Evolutionary conservation across 2,113 vertebrate species (phyloP).

Genomic region (Hirundichthys speculiger): DNA sequence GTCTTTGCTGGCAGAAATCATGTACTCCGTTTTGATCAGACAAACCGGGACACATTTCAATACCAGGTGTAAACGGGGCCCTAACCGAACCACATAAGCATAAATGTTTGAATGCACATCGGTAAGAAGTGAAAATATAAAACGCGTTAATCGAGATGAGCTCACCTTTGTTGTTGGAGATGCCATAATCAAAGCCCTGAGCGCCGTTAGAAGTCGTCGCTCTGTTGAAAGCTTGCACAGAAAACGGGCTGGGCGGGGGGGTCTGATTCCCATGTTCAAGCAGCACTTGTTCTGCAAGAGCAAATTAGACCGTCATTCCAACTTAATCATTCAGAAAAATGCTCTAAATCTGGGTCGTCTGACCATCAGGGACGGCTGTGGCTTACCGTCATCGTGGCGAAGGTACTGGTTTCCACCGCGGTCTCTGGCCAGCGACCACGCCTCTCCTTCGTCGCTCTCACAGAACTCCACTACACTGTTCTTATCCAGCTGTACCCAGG

Average conservation of each 20-base stretch:
- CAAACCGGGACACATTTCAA: too few species aligned
- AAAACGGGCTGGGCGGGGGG: constrained; percentile 96
- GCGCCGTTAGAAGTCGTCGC: constrained; percentile 86
- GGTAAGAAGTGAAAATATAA: too few species aligned
- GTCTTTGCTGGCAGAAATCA: too few species aligned
- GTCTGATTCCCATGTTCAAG: constrained; percentile 93
- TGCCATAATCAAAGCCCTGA: constrained; percentile 96
- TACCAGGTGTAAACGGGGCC: too few species aligned
- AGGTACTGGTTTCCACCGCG: constrained; percentile 97
- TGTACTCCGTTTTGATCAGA: too few species aligned
- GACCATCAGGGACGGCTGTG: neutral
- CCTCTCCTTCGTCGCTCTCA: constrained; percentile 98
- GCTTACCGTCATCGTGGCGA: constrained; percentile 95
- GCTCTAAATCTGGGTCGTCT: neutral
- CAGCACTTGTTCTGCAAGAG: constrained; percentile 88
- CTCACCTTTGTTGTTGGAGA: constrained; percentile 98
- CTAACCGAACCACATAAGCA: too few species aligned
- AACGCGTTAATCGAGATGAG: neutral
- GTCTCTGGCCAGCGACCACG: constrained; percentile 97
- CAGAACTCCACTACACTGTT: constrained; percentile 99
- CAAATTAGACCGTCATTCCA: constrained; percentile 4
- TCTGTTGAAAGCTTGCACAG: constrained; percentile 93
- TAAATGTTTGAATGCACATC: too few species aligned
- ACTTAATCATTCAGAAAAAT: neutral
- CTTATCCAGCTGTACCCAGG: constrained; percentile 99